Percentiles rank a stretch among this genome's conserved stretches.
phyloP scores from a whole-genome alignment of 2,113 vertebrate species.

The Lophura nycthemera region DNA sequence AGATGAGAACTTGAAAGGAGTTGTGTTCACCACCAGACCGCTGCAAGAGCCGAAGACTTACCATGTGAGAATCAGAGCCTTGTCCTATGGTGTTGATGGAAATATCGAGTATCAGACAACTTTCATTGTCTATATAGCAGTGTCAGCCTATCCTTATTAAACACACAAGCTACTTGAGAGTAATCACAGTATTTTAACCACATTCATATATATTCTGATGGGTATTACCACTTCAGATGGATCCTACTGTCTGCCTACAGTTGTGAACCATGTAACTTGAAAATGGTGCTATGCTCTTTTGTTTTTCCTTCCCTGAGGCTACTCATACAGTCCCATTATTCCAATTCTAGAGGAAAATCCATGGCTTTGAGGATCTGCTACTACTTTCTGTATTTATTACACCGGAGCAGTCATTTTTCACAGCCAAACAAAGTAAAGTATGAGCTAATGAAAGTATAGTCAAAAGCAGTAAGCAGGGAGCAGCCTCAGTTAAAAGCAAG shows the following conservation, averaged over 20 bases:
- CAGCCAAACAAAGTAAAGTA: background rate
- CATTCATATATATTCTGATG: background rate
- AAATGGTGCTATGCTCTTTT: slow-evolving; percentile 65
- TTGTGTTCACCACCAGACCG: slow-evolving; percentile 87
- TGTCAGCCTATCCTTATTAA: slow-evolving; percentile 95
- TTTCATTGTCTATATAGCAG: slow-evolving; percentile 97
- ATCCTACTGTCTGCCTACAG: background rate
- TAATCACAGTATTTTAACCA: background rate
- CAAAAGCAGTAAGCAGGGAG: slow-evolving; percentile 9
- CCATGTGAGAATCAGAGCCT: slow-evolving; percentile 91
- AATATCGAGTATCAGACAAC: slow-evolving; percentile 94
- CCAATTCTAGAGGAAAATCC: background rate
- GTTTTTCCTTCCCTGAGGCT: background rate
- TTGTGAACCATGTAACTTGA: background rate
- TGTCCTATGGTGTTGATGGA: slow-evolving; percentile 86
- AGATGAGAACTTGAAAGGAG: slow-evolving; percentile 94
- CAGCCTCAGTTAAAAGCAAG: slow-evolving; percentile 14
- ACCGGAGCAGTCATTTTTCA: slow-evolving; percentile 72
- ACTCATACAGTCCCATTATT: background rate
- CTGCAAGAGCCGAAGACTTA: slow-evolving; percentile 89
- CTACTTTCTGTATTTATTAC: slow-evolving; percentile 80
- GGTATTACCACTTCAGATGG: background rate
- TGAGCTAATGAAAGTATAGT: background rate
- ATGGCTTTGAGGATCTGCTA: background rate
- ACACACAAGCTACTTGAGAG: slow-evolving; percentile 33